These are phyloP conservation scores for Melanotaenia boesemani DNA, from an alignment of 2,797 vertebrate species.

Conservation along the genomic window DNA sequence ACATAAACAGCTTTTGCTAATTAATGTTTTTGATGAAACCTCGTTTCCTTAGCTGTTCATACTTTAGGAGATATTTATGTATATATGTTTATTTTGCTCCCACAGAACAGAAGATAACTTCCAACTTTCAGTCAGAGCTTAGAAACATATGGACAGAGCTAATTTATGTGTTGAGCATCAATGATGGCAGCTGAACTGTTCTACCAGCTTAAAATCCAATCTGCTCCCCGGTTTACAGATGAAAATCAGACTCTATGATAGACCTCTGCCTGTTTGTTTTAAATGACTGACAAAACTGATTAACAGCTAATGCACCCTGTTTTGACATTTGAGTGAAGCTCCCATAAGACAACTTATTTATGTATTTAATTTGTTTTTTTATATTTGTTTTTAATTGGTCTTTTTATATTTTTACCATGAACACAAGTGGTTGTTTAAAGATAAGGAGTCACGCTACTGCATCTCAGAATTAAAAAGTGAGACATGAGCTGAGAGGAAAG, in stretches of 20 bases:
- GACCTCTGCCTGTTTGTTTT: not conserved
- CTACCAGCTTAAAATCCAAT: conserved; percentile 7
- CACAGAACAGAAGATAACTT: not conserved
- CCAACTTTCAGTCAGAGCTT: not conserved
- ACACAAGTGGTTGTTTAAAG: conserved; percentile 8
- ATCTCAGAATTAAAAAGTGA: conserved; percentile 2
- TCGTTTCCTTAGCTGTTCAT: too few species aligned
- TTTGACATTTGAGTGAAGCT: not conserved
- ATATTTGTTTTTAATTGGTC: too few species aligned
- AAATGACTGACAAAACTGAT: not conserved
- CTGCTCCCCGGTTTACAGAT: not conserved
- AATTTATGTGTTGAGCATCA: not conserved
- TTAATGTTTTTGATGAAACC: not conserved
- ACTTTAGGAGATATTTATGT: too few species aligned
- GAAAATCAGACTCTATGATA: not conserved
- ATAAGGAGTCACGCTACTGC: not conserved
- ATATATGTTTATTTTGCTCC: too few species aligned
- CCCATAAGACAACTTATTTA: not conserved
- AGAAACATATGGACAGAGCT: not conserved
- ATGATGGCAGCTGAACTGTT: conserved; percentile 3
- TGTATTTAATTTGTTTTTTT: too few species aligned
- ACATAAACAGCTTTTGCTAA: not conserved
- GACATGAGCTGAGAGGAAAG: not conserved
- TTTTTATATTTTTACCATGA: not conserved
- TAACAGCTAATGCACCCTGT: not conserved